Conservation (phyloP, 2,113 vertebrate genomes). For the Hypomesus transpacificus region DNA sequence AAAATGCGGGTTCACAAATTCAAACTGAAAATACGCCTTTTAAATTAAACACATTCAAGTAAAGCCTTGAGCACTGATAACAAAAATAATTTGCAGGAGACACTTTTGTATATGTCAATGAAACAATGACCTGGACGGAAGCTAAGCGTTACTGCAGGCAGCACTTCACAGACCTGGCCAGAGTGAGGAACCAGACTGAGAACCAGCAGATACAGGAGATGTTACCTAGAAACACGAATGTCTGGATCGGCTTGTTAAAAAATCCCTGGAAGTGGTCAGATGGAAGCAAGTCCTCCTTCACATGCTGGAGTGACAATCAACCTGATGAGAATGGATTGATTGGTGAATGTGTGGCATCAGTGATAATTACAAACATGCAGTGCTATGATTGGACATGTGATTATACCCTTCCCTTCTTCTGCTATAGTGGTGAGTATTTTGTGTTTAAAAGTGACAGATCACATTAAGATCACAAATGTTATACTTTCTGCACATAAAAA, state of each 20-base stretch:
- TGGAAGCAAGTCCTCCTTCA: neutral
- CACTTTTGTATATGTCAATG: too few species aligned
- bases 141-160: conserved; percentile 13
- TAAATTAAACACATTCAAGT: too few species aligned
- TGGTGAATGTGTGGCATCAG: neutral
- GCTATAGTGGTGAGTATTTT: conserved; percentile 8
- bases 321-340: neutral
- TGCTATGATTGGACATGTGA: neutral
- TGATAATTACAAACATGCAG: neutral
- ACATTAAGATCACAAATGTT: neutral
- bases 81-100: too few species aligned
- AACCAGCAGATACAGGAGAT: neutral
- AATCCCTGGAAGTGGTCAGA: conserved; percentile 1
- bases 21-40: too few species aligned
- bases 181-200: neutral
- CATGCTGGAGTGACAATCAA: neutral
- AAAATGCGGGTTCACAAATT: too few species aligned
- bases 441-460: too few species aligned
- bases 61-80: neutral
- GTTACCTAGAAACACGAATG: neutral
- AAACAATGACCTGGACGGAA: neutral
- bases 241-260: neutral
- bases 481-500: too few species aligned
- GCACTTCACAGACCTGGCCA: neutral
- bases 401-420: neutral